Evolutionary conservation across 2,888 invertebrate genomes (phyloP).

Genomic region (Mythimna ferrago): DNA sequence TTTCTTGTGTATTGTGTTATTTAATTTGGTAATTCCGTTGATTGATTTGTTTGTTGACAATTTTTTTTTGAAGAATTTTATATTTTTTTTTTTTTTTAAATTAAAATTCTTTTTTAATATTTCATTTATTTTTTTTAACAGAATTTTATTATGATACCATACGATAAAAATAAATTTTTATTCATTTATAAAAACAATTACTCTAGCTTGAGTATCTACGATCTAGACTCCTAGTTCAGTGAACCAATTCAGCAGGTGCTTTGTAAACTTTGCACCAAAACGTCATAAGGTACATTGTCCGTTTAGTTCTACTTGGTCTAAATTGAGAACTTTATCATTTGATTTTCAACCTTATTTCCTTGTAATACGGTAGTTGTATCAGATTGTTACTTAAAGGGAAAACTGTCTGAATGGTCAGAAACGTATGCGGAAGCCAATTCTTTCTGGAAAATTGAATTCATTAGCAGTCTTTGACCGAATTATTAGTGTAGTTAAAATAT

Average conservation of each 20-base stretch:
- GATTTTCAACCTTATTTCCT: constrained; percentile 56
- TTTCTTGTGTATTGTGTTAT: too few relatives aligned
- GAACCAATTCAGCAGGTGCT: constrained; percentile 15
- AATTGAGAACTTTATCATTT: constrained; percentile 41
- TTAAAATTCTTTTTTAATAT: too few relatives aligned
- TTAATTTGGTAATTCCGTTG: too few relatives aligned
- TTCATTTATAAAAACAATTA: background rate
- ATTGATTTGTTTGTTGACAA: too few relatives aligned
- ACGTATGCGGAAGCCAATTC: constrained; percentile 76
- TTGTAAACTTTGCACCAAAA: constrained; percentile 32
- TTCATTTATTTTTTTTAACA: too few relatives aligned
- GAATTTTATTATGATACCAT: too few relatives aligned
- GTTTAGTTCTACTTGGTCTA: constrained; percentile 51
- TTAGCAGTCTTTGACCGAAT: constrained; percentile 78
- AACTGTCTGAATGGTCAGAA: constrained; percentile 71
- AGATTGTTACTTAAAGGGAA: constrained; percentile 17
- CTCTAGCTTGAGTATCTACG: background rate
- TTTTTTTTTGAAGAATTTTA: too few relatives aligned
- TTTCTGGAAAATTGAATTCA: constrained; percentile 85
- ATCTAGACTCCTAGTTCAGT: background rate
- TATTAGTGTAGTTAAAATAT: constrained; percentile 11
- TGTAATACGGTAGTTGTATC: constrained; percentile 43
- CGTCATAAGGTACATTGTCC: constrained; percentile 55
- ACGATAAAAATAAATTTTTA: too few relatives aligned
- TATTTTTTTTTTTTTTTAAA: too few relatives aligned